Base-by-base conservation (phyloP, 2,113 vertebrate genomes). In the Salvelinus fontinalis region DNA sequence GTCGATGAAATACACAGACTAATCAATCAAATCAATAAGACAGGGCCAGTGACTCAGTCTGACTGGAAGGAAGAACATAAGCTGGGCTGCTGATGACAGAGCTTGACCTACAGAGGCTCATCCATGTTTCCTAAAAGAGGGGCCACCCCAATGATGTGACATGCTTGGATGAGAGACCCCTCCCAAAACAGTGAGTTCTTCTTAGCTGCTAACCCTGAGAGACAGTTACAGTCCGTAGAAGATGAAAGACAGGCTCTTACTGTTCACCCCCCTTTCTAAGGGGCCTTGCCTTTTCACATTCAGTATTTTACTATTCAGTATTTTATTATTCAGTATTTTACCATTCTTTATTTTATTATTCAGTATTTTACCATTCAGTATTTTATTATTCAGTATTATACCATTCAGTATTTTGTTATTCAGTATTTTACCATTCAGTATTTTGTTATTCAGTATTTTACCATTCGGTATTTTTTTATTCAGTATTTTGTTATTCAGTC, bases 21-120 rank as follows among this genome's bases (percentile, higher is more conserved):
- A 73, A 74, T 71, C 67, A 73, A 80, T 29, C 54, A 71, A 65
- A 76, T 18, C 67, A 13, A 70, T 62, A 75, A 70, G 16, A 29
- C 51, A 71, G 51, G 75, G 72, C 67, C 71, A 74, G 24, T 44
- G 54, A 79, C 51, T 74, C 65, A 79, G 70, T 81, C 29, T 14
- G 70, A 74, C 62, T 70, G 57, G 51, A 71, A 74, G 34, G 39
- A 31, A 54, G 70, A 51, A 4, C 75, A 39, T 27, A 14, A 29
- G 26, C 20, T 29, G 29, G 44, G 67, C 31, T 22, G 7, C 29
- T 31, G 16, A 20, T 71, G n/a, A 4, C 4, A 29, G 12, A 26
- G 64, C 13, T 31, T 1, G 24, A 14, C 6, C 29, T 4, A 39
- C 16, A 29, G 67, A 62, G 12, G 51, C 59, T 39, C 18, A 27